Evolutionary conservation across 2,888 invertebrate genomes (phyloP).

Genomic region (Diadegma fenestrale): DNA sequence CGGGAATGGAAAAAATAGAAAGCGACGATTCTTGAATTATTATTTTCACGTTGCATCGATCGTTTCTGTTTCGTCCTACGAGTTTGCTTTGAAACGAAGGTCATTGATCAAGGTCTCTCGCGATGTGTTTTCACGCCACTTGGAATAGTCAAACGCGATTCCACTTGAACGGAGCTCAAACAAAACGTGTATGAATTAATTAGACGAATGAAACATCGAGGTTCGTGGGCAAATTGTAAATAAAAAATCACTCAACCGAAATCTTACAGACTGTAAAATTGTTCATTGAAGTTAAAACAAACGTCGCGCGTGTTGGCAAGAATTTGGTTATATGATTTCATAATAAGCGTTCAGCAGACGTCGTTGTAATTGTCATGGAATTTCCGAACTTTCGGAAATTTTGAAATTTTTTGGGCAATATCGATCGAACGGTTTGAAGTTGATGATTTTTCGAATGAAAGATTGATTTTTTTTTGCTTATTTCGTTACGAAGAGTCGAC

Average conservation of each 20-base stretch:
- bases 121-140: constrained; percentile 15
- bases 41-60: constrained; percentile 14
- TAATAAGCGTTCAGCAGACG: not conserved
- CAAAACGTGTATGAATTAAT: not conserved
- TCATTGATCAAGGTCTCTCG: constrained; percentile 8
- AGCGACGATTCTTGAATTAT: not conserved
- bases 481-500: constrained; percentile 7
- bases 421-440: no score
- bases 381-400: not conserved
- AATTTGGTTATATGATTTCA: not conserved
- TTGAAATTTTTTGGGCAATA: no score
- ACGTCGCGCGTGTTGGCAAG: not conserved
- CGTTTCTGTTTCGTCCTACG: not conserved
- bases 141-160: constrained; percentile 2
- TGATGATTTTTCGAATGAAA: no score
- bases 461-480: no score
- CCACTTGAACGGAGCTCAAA: not conserved
- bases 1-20: not conserved
- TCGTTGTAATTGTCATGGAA: not conserved
- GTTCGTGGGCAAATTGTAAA: not conserved
- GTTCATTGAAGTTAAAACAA: not conserved
- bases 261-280: not conserved
- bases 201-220: not conserved
- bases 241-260: not conserved
- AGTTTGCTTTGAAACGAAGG: not conserved